A percentile compares a stretch with the other conserved stretches of the same genome.
Conservation (phyloP, 64 coral and sea anemone genomes). For the Hydrozoanthus tunicans region DNA sequence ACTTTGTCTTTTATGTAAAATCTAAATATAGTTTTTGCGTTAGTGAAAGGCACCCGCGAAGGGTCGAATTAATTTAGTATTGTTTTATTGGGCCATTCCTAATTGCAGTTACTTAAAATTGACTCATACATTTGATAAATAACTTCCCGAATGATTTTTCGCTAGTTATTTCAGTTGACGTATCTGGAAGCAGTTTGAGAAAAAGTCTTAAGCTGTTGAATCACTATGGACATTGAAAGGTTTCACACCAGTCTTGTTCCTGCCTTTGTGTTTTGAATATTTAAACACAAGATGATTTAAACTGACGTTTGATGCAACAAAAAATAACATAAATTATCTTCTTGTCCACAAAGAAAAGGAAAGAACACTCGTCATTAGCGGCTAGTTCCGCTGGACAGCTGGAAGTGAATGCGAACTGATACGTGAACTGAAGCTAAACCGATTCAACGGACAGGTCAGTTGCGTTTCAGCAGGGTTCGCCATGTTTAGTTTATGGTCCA, state of each 20-base stretch:
- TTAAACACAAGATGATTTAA: neutral
- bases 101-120: neutral
- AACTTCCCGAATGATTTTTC: neutral
- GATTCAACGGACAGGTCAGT: neutral
- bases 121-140: neutral
- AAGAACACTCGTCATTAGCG: neutral
- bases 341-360: neutral
- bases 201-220: no score
- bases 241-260: neutral
- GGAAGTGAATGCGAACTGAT: neutral
- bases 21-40: neutral
- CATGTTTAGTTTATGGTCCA: neutral
- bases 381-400: neutral
- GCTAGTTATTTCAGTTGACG: no score
- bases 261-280: slow-evolving; percentile 1
- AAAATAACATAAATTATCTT: neutral
- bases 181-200: neutral
- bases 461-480: neutral
- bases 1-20: neutral
- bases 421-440: neutral
- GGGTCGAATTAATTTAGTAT: neutral
- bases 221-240: neutral
- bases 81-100: neutral
- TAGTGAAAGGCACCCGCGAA: neutral
- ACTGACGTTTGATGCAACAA: neutral